phyloP scores from a whole-genome alignment of 1,140 invertebrate species.

The Pogonus chalceus region DNA sequence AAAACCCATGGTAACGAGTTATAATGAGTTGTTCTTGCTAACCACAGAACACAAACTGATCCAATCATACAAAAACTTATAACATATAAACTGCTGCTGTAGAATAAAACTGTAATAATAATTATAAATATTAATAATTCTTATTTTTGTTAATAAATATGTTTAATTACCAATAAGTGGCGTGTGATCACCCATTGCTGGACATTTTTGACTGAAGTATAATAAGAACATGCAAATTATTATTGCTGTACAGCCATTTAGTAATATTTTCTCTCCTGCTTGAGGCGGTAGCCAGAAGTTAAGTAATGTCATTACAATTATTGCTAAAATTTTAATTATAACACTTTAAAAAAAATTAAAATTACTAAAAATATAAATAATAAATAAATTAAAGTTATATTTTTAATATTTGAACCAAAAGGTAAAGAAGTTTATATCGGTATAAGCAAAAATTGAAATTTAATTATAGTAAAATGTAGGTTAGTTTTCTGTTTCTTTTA shows the following conservation, averaged over 20 bases:
- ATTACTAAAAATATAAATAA: not conserved
- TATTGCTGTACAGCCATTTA: constrained; percentile 47
- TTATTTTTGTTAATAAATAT: not conserved
- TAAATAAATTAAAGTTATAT: not conserved
- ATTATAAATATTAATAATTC: not conserved
- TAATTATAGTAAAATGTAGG: too few relatives aligned
- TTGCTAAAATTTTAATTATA: constrained; percentile 41
- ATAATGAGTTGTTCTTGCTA: constrained; percentile 36
- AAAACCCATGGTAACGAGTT: constrained; percentile 44
- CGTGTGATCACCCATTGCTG: constrained; percentile 46
- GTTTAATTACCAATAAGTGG: constrained; percentile 49
- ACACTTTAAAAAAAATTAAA: constrained; percentile 12
- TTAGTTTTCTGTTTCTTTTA: too few relatives aligned
- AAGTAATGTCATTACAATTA: constrained; percentile 48
- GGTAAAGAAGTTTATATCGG: too few relatives aligned
- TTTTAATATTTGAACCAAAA: too few relatives aligned
- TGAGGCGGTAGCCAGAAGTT: constrained; percentile 56
- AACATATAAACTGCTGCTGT: constrained; percentile 46
- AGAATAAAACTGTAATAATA: constrained; percentile 37
- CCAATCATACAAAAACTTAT: constrained; percentile 50
- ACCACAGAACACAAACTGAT: constrained; percentile 47
- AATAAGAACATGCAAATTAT: constrained; percentile 50
- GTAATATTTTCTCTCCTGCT: constrained; percentile 50
- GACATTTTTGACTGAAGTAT: constrained; percentile 51
- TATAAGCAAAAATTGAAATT: too few relatives aligned